Percentiles rank a stretch among this genome's conserved stretches.
These are phyloP conservation scores for Agrenia bidenticulata DNA, from an alignment of 2,888 invertebrate species.

Conservation along the genomic window DNA sequence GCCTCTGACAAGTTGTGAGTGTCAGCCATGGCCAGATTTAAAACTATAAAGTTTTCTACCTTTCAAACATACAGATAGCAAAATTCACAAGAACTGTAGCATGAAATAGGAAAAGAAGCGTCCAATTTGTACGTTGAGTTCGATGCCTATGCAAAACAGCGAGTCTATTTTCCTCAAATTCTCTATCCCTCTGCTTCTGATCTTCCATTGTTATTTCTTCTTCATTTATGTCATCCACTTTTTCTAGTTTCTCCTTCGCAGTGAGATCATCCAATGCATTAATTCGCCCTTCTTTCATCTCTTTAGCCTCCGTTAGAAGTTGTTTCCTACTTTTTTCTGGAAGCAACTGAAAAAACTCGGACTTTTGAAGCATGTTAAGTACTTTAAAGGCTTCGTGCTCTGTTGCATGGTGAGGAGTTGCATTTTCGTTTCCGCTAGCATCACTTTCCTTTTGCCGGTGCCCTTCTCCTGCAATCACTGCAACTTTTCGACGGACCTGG, in stretches of 20 bases:
- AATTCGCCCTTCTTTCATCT: not conserved
- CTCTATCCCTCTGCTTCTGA: slow-evolving; percentile 18
- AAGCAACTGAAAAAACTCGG: not conserved
- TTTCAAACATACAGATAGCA: slow-evolving; percentile 25
- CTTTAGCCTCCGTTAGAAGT: not conserved
- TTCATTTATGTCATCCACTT: slow-evolving; percentile 20
- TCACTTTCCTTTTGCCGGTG: no score
- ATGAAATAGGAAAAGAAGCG: slow-evolving; percentile 21
- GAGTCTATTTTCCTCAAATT: slow-evolving; percentile 6
- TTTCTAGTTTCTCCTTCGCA: not conserved
- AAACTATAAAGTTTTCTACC: slow-evolving; percentile 22
- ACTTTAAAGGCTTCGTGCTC: not conserved
- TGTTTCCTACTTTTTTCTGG: not conserved
- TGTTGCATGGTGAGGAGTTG: not conserved
- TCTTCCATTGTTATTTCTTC: slow-evolving; percentile 22
- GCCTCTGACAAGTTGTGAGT: not conserved
- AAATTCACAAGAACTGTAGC: slow-evolving; percentile 26
- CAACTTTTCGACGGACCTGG: no score
- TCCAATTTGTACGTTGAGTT: not conserved
- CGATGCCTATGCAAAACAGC: slow-evolving; percentile 8
- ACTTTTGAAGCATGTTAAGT: not conserved
- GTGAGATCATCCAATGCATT: not conserved
- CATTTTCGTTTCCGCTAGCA: not conserved
- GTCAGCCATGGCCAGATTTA: not conserved
- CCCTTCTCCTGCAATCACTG: no score